Evolutionary conservation across 1,140 invertebrate genomes (phyloP).

Genomic region (Helicoverpa armigera): DNA sequence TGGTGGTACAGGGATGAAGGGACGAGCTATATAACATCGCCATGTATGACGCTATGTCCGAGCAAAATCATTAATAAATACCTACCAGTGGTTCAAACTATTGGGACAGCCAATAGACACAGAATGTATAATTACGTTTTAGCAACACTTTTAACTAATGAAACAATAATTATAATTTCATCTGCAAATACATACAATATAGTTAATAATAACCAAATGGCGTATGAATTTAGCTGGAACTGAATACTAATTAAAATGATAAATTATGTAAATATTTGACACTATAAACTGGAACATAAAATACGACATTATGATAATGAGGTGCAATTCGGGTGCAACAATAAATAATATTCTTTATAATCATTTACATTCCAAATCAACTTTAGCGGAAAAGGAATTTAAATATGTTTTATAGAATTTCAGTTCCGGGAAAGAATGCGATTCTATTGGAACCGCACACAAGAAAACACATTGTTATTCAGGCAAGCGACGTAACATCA

Average conservation of each 20-base stretch:
- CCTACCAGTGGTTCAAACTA: no score
- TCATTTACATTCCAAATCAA: not conserved
- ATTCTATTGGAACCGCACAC: conserved; percentile 33
- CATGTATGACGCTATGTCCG: no score
- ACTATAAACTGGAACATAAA: conserved; percentile 10
- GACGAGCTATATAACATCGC: no score
- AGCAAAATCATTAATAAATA: no score
- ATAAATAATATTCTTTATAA: no score
- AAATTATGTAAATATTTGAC: conserved; percentile 3
- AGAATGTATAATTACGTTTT: not conserved
- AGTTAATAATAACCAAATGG: not conserved
- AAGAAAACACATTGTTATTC: conserved; percentile 19
- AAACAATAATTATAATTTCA: not conserved
- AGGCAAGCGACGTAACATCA: conserved; percentile 5
- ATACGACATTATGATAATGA: not conserved
- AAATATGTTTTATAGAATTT: not conserved
- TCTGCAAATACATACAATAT: no score
- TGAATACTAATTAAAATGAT: conserved; percentile 14
- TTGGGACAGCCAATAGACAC: no score
- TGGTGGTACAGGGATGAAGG: no score
- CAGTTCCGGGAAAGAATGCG: conserved; percentile 5
- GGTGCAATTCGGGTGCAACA: not conserved
- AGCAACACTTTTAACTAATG: not conserved
- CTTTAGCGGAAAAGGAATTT: conserved; percentile 6
- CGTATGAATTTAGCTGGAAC: not conserved